A percentile compares a stretch with the other conserved stretches of the same genome.
phyloP scores from a whole-genome alignment of 2,888 invertebrate genomes.

The Agelastica alni region DNA sequence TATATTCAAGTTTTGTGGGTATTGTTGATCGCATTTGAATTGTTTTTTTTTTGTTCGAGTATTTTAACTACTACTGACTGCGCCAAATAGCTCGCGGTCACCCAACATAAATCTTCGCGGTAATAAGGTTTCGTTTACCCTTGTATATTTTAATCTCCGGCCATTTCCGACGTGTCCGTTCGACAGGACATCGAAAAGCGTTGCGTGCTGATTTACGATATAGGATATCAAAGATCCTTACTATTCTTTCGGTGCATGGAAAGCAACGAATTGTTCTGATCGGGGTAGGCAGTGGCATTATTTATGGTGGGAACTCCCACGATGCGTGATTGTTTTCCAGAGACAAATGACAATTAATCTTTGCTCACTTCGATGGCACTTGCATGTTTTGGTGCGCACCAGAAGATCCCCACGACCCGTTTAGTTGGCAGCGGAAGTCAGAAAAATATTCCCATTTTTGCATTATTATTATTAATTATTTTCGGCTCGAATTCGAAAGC shows the following conservation, averaged over 20 bases:
- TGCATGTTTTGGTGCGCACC: constrained; percentile 5
- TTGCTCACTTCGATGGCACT: constrained; percentile 20
- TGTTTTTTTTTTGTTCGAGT: no score
- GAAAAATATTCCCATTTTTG: constrained; percentile 8
- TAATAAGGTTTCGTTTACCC: no score
- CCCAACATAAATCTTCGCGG: no score
- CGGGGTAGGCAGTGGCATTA: constrained; percentile 12
- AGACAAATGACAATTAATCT: constrained; percentile 25
- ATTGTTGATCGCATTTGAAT: no score
- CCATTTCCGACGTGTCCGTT: no score
- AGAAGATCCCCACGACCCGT: constrained; percentile 11
- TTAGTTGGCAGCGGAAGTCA: neutral
- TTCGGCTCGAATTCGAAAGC: no score
- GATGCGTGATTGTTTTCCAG: constrained; percentile 21
- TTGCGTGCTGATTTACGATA: constrained; percentile 26
- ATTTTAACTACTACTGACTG: no score
- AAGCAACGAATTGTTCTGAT: constrained; percentile 21
- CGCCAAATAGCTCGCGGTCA: no score
- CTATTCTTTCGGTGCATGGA: constrained; percentile 21
- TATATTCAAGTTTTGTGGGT: no score
- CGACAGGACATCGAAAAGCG: no score
- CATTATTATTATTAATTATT: neutral
- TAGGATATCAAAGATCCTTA: constrained; percentile 21
- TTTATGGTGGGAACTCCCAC: constrained; percentile 23
- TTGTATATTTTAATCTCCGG: no score